Evolutionary conservation across 2,113 vertebrate genomes (phyloP), one percentile per base, ranked within the genome.

Genomic region (Merops nubicus): DNA sequence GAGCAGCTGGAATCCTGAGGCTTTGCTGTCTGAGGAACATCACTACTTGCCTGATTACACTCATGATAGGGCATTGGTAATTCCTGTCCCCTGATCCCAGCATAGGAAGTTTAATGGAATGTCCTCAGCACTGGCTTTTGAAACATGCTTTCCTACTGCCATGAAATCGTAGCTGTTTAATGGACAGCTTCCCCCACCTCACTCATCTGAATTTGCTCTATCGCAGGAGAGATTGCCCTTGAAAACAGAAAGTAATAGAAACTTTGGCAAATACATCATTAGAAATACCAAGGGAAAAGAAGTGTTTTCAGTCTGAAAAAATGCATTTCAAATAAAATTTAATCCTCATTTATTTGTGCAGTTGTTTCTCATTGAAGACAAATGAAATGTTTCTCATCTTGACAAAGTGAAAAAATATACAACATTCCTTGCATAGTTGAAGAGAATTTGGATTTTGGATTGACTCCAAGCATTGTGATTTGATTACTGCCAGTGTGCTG

Each of bases 401-500:
- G 64, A 78, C 34, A 74, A 62, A 89, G 48, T 92, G 81, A 75
- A 89, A 95, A 95, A 95, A 97, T 70, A 92, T 16, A 88, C 91
- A 93, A 40, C 57, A 84, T 96, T 94, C 72, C 88, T 78, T 68
- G 63, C 79, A 65, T 81, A 84, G 63, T 42, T 93, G 56, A 64
- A 62, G 72, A 81, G 56, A 93, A 91, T 86, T 88, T 86, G 67
- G 47, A 26, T 72, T 80, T 88, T 92, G 92, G 59, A 50, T 76
- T 68, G 60, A 22, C 45, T 88, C 56, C 85, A 96, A 60, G 33
- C 65, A 47, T 50, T 81, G 83, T 70, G 84, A 63, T 45, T 50
- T 79, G 51, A n/a, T 45, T 85, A 50, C 56, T 54, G 62, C 34
- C 34, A 65, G 4, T 12, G 31, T 70, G 68, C 62, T 51, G 29